phyloP scores from a whole-genome alignment of 2,113 vertebrate genomes.

The Passer montanus region DNA sequence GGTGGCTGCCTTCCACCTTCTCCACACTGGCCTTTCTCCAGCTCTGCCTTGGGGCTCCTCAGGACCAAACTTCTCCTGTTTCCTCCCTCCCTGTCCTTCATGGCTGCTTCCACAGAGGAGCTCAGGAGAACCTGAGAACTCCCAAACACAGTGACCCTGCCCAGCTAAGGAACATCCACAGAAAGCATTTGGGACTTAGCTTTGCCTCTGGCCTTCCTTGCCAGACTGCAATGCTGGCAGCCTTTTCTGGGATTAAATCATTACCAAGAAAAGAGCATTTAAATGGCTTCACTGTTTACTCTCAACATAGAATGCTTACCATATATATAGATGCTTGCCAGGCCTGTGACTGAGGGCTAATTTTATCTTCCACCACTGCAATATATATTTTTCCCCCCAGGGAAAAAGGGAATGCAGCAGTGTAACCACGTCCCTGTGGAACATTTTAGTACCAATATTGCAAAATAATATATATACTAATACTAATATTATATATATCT shows the following conservation, averaged over 20 bases:
- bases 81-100: neutral
- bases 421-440: neutral
- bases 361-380: neutral
- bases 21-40: neutral
- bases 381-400: fast-evolving
- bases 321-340: neutral
- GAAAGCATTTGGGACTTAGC: neutral
- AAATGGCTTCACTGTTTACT: neutral
- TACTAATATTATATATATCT: neutral
- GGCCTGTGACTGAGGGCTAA: neutral
- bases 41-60: neutral
- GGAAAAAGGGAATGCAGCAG: neutral
- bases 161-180: neutral
- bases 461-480: neutral
- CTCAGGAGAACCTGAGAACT: neutral
- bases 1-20: neutral
- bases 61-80: neutral
- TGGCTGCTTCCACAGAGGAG: neutral
- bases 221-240: neutral
- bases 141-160: neutral
- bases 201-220: neutral
- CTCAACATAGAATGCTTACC: neutral
- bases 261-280: neutral
- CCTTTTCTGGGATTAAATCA: neutral
- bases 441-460: neutral